A percentile compares a stretch with the other conserved stretches of the same genome.
Conservation (phyloP, 2,888 invertebrate genomes). For the Athalia circularis region DNA sequence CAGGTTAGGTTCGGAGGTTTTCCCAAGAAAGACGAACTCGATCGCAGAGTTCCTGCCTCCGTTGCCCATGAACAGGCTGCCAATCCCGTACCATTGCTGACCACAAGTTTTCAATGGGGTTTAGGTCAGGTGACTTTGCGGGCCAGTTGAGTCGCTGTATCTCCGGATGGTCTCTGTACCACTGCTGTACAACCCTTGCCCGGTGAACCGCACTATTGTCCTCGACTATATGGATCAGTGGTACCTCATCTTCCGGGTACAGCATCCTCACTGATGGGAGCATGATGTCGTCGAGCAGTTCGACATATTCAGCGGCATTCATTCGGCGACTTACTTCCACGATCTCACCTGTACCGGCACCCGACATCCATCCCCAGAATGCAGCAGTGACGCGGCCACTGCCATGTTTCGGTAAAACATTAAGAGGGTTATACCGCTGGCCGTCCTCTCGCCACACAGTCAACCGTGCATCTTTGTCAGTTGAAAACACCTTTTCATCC, state of each 20-base stretch:
- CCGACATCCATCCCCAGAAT: constrained; percentile 2
- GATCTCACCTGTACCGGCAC: constrained; percentile 1
- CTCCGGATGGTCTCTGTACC: constrained; percentile 2
- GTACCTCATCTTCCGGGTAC: too few species aligned
- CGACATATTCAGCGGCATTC: not conserved
- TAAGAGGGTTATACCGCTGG: too few species aligned
- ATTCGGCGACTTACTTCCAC: not conserved
- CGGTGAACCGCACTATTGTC: constrained; percentile 18
- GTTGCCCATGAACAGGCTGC: too few species aligned
- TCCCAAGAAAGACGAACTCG: too few species aligned
- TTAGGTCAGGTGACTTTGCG: too few species aligned
- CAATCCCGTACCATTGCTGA: too few species aligned
- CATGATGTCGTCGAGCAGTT: not conserved
- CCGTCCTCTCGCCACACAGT: too few species aligned
- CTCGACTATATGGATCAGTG: constrained; percentile 2
- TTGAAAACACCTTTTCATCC: too few species aligned
- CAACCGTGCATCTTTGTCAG: too few species aligned
- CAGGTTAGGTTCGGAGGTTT: constrained; percentile 21
- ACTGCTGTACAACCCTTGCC: not conserved
- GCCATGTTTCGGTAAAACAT: not conserved
- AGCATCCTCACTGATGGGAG: not conserved
- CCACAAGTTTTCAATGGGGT: too few species aligned
- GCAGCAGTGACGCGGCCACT: constrained; percentile 6
- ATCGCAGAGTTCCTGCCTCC: too few species aligned
- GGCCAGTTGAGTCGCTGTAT: constrained; percentile 11